Percentiles rank a stretch among this genome's conserved stretches.
Conservation (phyloP, 2,888 invertebrate genomes). For the Ashinkailepas kermadecensis region DNA sequence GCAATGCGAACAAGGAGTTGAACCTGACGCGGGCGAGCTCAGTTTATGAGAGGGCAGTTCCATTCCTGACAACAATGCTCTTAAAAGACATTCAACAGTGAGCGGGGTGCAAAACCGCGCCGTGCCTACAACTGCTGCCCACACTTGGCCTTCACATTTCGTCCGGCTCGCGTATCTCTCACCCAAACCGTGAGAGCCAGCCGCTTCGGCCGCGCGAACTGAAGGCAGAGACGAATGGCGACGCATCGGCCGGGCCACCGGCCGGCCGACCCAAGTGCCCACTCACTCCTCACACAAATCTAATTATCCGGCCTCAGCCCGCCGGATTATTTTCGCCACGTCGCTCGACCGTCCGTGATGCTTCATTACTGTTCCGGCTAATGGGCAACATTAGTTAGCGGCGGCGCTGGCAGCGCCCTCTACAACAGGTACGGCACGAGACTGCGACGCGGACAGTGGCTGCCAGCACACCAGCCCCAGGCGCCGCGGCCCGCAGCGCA, state of each 20-base stretch:
- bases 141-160: neutral
- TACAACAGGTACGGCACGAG: neutral
- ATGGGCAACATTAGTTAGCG: neutral
- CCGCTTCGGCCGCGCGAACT: too few relatives aligned
- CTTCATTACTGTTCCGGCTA: neutral
- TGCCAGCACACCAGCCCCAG: neutral
- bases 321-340: neutral
- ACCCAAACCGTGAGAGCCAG: neutral
- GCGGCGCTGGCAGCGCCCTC: neutral
- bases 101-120: neutral
- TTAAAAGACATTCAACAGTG: too few relatives aligned
- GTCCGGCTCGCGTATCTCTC: neutral
- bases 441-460: neutral
- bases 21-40: too few relatives aligned
- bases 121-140: neutral
- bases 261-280: neutral
- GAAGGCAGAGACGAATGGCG: too few relatives aligned
- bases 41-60: too few relatives aligned
- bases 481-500: neutral
- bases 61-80: too few relatives aligned
- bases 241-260: neutral
- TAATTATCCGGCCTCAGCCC: neutral
- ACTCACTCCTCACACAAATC: conserved; percentile 5
- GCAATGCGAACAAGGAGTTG: too few relatives aligned
- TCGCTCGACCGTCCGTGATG: neutral